Evolutionary conservation across 2,113 vertebrate genomes (phyloP).

Genomic region (Mesoclemmys tuberculata): DNA sequence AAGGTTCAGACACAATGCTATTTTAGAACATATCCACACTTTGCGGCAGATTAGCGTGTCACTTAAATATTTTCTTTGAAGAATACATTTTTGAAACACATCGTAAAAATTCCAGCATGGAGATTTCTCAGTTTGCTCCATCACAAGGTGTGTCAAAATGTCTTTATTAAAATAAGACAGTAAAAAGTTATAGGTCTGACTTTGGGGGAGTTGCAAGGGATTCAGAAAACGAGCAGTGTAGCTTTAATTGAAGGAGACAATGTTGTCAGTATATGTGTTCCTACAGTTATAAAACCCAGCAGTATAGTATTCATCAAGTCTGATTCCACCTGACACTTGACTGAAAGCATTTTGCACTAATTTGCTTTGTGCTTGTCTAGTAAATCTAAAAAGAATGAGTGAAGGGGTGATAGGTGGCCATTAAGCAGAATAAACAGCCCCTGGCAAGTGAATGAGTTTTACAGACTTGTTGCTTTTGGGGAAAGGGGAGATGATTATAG

Average conservation of each 20-base stretch:
- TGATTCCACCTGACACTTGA: conserved; percentile 80
- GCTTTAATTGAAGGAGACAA: conserved; percentile 69
- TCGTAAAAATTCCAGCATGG: conserved; percentile 33
- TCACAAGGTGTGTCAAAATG: not conserved
- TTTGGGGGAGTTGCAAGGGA: not conserved
- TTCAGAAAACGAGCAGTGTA: conserved; percentile 10
- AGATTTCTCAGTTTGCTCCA: not conserved
- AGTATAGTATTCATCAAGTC: conserved; percentile 61
- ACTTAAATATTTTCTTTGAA: conserved; percentile 58
- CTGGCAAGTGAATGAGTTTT: conserved; percentile 69
- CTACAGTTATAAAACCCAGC: conserved; percentile 59
- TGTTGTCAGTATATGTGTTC: conserved; percentile 56
- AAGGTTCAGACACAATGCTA: conserved; percentile 8
- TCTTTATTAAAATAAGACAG: conserved; percentile 45
- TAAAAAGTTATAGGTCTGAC: conserved; percentile 42
- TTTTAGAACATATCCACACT: conserved; percentile 39
- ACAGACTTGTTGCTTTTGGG: conserved; percentile 72
- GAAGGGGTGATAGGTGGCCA: conserved; percentile 77
- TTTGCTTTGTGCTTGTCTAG: conserved; percentile 79
- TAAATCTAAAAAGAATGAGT: conserved; percentile 78
- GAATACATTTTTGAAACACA: conserved; percentile 35
- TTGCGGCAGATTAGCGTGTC: conserved; percentile 44
- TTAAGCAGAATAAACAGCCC: conserved; percentile 82
- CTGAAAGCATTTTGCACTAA: conserved; percentile 80
- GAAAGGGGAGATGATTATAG: conserved; percentile 60